A percentile compares a stretch with the other conserved stretches of the same genome.
Conservation (phyloP, 2,888 invertebrate species). For the Ceratothoa steindachneri region DNA sequence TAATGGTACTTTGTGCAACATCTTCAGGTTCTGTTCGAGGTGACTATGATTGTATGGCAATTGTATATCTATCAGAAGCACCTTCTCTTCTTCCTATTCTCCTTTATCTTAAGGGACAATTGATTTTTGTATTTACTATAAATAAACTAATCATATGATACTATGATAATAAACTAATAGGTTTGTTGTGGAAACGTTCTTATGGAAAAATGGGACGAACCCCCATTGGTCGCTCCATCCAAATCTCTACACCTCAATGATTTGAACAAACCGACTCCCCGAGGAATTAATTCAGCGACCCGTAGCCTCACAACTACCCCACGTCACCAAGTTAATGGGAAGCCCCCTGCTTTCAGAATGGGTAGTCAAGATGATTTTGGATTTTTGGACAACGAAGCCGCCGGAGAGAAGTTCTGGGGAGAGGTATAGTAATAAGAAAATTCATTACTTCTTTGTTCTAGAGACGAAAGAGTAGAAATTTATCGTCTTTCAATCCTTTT, state of each 20-base stretch:
- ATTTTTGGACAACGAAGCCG: constrained; percentile 60
- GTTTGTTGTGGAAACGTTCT: constrained; percentile 45
- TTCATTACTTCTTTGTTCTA: too few species aligned
- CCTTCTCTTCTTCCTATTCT: not conserved
- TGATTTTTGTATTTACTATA: too few species aligned
- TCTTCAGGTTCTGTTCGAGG: not conserved
- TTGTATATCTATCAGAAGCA: not conserved
- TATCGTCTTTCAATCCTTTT: too few species aligned
- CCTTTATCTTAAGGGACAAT: too few species aligned
- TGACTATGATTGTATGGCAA: not conserved
- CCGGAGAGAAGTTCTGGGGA: constrained; percentile 69
- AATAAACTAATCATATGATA: too few species aligned
- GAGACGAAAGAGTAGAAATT: too few species aligned
- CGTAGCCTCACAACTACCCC: constrained; percentile 32
- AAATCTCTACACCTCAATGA: not conserved
- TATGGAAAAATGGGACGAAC: constrained; percentile 26
- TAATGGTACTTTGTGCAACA: not conserved
- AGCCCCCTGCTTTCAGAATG: constrained; percentile 8
- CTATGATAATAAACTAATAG: too few species aligned
- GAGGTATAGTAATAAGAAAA: too few species aligned
- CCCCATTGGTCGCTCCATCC: not conserved
- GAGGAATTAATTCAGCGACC: constrained; percentile 6
- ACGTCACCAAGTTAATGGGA: constrained; percentile 35
- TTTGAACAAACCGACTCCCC: not conserved
- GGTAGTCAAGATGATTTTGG: constrained; percentile 16